A percentile compares a stretch with the other conserved stretches of the same genome.
These are phyloP conservation scores for Augochlora pura DNA, from an alignment of 1,140 invertebrate genomes.

Conservation along the genomic window DNA sequence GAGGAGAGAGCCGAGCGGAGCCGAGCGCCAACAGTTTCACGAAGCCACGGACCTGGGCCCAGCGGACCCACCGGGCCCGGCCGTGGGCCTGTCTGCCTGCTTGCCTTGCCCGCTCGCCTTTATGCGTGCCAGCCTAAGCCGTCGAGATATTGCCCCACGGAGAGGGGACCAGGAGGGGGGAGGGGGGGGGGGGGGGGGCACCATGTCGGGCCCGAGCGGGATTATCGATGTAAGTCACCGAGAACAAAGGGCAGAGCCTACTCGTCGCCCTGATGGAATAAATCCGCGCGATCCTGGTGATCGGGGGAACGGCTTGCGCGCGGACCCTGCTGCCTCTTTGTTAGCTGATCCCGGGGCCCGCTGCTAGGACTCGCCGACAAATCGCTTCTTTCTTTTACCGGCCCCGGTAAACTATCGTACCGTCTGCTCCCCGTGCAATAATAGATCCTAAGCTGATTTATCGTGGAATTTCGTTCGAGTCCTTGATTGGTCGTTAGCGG, in stretches of 20 bases:
- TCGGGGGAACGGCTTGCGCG: constrained; percentile 13
- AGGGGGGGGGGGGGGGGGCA: constrained; percentile 40
- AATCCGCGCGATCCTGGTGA: constrained; percentile 55
- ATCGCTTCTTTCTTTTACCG: too few species aligned
- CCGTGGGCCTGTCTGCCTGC: background rate
- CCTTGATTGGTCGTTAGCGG: too few species aligned
- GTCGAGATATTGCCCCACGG: constrained; percentile 51
- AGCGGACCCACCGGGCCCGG: constrained; percentile 28
- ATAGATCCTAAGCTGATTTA: too few species aligned
- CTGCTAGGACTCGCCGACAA: too few species aligned
- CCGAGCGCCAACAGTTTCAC: constrained; percentile 47
- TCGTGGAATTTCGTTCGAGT: too few species aligned
- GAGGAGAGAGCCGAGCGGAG: too few species aligned
- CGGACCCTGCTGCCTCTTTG: background rate
- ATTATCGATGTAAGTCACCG: constrained; percentile 65
- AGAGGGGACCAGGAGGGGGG: constrained; percentile 26
- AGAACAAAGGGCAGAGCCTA: constrained; percentile 56
- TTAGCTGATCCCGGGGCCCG: too few species aligned
- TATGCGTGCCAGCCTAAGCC: constrained; percentile 50
- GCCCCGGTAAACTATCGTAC: too few species aligned
- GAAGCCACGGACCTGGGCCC: background rate
- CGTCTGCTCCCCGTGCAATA: too few species aligned
- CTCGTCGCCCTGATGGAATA: constrained; percentile 52
- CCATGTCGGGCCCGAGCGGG: constrained; percentile 47
- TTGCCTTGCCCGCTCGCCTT: constrained; percentile 7